Conservation (phyloP, 2,888 invertebrate genomes). For the Ochropacha duplaris region DNA sequence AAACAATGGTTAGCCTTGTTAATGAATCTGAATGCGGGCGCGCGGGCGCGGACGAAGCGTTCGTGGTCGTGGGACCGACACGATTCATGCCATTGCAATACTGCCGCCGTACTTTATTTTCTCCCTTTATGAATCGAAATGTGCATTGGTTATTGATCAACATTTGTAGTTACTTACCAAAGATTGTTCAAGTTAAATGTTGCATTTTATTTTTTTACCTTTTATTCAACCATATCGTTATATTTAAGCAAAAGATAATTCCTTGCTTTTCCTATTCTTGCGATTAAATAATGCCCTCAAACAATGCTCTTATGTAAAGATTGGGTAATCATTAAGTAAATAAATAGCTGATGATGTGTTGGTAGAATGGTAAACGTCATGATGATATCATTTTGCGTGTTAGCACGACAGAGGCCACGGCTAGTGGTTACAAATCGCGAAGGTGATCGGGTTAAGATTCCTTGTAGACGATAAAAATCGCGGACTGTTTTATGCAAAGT, state of each 20-base stretch:
- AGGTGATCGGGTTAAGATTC: constrained; percentile 46
- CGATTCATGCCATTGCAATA: constrained; percentile 42
- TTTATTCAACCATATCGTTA: no score
- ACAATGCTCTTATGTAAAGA: not conserved
- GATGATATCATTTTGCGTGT: constrained; percentile 60
- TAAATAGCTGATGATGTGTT: constrained; percentile 47
- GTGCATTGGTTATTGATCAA: constrained; percentile 3
- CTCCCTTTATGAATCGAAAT: constrained; percentile 13
- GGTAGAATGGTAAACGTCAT: constrained; percentile 26
- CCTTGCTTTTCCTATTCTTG: not conserved
- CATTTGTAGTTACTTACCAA: not conserved
- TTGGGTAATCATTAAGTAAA: constrained; percentile 16
- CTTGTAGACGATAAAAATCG: constrained; percentile 4
- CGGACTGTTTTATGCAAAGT: constrained; percentile 7
- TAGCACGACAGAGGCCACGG: constrained; percentile 42
- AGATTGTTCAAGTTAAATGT: no score
- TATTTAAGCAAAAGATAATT: not conserved
- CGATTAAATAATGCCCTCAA: not conserved
- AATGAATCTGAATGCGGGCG: constrained; percentile 62
- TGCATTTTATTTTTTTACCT: no score
- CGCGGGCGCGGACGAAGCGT: constrained; percentile 30
- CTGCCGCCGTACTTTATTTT: constrained; percentile 30
- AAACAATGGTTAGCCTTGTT: constrained; percentile 74
- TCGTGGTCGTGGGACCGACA: constrained; percentile 56
- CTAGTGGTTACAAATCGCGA: constrained; percentile 39